A percentile compares a stretch with the other conserved stretches of the same genome.
These are phyloP conservation scores for Drosophila lacicola DNA, from an alignment of 2,888 invertebrate species.

Conservation along the genomic window DNA sequence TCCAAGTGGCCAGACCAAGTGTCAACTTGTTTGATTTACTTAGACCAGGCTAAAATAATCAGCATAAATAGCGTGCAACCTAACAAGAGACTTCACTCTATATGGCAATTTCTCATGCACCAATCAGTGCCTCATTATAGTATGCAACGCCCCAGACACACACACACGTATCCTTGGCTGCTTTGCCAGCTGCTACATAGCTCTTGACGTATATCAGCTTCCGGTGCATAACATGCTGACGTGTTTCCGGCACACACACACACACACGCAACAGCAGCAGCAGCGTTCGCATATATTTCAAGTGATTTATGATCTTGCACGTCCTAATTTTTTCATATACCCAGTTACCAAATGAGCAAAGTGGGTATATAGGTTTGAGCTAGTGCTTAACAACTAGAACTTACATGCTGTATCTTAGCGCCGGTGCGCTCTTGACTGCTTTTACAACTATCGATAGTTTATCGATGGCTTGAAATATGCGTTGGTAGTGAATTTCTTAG, in stretches of 20 bases:
- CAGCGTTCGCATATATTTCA: conserved; percentile 53
- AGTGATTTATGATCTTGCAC: conserved; percentile 65
- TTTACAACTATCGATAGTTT: background rate
- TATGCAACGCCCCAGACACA: conserved; percentile 50
- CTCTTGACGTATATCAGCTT: conserved; percentile 61
- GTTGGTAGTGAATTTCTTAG: too few relatives aligned
- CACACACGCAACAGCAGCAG: conserved; percentile 21
- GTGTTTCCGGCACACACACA: conserved; percentile 66
- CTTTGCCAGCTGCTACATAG: conserved; percentile 38
- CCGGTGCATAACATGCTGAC: conserved; percentile 75
- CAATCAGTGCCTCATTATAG: conserved; percentile 79
- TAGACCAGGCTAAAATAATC: conserved; percentile 62
- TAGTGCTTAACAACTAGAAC: background rate
- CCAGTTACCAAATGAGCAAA: background rate
- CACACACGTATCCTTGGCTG: conserved; percentile 6
- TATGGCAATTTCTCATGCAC: conserved; percentile 73
- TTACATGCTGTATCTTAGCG: background rate
- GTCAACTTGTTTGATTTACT: conserved; percentile 80
- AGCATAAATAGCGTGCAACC: conserved; percentile 39
- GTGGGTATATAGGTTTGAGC: background rate
- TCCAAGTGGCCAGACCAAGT: conserved; percentile 62
- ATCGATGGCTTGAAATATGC: background rate
- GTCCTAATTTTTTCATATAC: conserved; percentile 22
- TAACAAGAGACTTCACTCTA: conserved; percentile 30
- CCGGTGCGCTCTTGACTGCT: background rate